Percentiles rank a stretch among this genome's conserved stretches.
Conservation (phyloP, 2,797 vertebrate genomes). For the Ceryle rudis region DNA sequence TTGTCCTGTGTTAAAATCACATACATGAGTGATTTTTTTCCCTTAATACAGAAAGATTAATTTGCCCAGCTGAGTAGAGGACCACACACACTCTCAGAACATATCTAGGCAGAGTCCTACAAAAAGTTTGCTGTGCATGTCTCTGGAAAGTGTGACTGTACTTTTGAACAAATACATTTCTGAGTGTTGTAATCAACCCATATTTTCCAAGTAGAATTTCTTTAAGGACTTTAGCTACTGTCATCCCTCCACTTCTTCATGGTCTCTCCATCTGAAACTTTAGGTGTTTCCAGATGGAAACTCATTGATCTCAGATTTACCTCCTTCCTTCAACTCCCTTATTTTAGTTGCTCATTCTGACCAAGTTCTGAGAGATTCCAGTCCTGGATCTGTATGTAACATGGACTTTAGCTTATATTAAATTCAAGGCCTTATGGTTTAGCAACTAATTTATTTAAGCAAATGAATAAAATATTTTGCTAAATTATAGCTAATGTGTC, state of each 20-base stretch:
- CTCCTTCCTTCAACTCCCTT: not conserved
- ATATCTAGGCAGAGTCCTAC: not conserved
- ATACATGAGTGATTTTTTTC: conserved; percentile 62
- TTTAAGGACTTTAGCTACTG: not conserved
- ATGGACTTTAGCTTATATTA: not conserved
- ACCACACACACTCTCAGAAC: conserved; percentile 17
- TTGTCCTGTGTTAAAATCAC: conserved; percentile 67
- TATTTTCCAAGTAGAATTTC: not conserved
- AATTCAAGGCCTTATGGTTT: not conserved
- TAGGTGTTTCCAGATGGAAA: not conserved
- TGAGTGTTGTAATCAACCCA: not conserved
- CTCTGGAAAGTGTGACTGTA: not conserved
- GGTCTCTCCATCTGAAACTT: not conserved
- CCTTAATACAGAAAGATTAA: conserved; percentile 56
- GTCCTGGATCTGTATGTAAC: not conserved
- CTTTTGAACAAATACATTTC: not conserved
- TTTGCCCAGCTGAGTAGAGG: conserved; percentile 54
- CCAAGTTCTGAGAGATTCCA: not conserved
- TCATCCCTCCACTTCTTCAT: not conserved
- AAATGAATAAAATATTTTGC: not conserved
- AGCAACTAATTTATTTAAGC: not conserved
- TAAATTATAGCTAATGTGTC: not conserved
- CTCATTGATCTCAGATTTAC: not conserved
- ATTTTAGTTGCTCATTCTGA: not conserved
- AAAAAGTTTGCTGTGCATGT: not conserved